Evolutionary conservation across 1,140 invertebrate species (phyloP), one percentile per base, ranked within the genome.

Genomic region (Eciton burchellii): DNA sequence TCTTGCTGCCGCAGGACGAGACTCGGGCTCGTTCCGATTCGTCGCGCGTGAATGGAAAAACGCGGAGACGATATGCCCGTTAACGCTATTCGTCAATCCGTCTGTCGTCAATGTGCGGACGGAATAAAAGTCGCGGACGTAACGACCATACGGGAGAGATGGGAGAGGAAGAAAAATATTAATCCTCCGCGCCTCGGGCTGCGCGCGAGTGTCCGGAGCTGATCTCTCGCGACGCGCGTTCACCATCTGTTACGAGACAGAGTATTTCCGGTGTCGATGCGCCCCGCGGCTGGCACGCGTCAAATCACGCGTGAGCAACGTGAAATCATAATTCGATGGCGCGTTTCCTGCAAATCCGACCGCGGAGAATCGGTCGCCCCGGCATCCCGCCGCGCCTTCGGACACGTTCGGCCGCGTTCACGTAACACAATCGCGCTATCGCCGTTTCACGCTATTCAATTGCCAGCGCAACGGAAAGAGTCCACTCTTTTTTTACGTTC

Each of bases 241-340:
- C 35, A 82, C 85, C 88, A 89, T 84, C 83, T 89, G 88, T 72
- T 74, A 81, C 60, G 56, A 73, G 60, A n/a, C n/a, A n/a, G n/a
- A 26, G 66, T 73, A 60, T 70, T 79, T 83, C 84, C 72, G 56
- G 45, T 68, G 63, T 73, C 84, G 70, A 52, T 60, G 62, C 72
- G 71, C 63, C 45, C 29, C 47, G 81, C 19, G 81, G 70, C 74
- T 68, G 87, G 82, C 83, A 85, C 87, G 86, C 84, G 86, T 87
- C 86, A 86, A 90, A 90, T 90, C 87, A 73, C 54, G 83, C 72
- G 87, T 85, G 88, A 88, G 62, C 47, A 52, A 79, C 21, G 74
- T 79, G 88, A 90, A 90, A 90, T 90, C 72, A 84, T 84, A 88
- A 91, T 87, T 89, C 84, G 88, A 91, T 70, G 85, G 72, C 60